Percentiles rank a stretch among this genome's conserved stretches.
These are phyloP conservation scores for Plebejus melissa DNA, from an alignment of 2,888 invertebrate species.

Conservation along the genomic window DNA sequence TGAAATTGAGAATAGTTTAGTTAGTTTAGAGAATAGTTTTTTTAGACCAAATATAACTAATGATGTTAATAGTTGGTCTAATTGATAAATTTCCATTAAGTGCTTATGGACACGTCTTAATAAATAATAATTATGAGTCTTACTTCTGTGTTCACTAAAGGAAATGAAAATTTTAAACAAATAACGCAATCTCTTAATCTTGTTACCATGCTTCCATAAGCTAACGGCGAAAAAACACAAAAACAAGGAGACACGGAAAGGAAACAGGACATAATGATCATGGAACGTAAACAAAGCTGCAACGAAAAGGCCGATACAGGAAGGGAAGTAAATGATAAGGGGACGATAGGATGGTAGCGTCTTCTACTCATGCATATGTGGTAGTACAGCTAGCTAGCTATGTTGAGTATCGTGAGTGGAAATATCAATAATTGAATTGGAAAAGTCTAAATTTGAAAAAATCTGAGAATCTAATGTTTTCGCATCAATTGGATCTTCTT, in stretches of 20 bases:
- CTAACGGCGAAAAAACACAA: constrained; percentile 10
- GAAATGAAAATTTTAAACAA: neutral
- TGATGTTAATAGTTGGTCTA: neutral
- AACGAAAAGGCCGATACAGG: neutral
- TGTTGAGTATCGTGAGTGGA: neutral
- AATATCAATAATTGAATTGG: neutral
- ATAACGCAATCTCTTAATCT: neutral
- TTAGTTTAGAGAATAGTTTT: neutral
- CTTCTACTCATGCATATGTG: constrained; percentile 8
- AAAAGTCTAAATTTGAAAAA: no score
- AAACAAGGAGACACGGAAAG: neutral
- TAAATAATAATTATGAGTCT: neutral
- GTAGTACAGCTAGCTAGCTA: neutral
- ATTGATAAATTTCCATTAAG: neutral
- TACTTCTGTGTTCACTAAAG: neutral
- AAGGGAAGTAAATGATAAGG: neutral
- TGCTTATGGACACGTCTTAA: neutral
- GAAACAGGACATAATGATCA: neutral
- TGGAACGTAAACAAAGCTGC: constrained; percentile 2
- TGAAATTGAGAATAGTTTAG: constrained; percentile 57
- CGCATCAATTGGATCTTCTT: neutral
- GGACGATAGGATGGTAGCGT: constrained; percentile 9
- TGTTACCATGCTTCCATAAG: neutral
- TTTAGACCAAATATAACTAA: neutral
- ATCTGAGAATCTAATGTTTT: neutral